phyloP scores from a whole-genome alignment of 35 echinoderm and acorn worm genomes.

The Apostichopus parvimensis region DNA sequence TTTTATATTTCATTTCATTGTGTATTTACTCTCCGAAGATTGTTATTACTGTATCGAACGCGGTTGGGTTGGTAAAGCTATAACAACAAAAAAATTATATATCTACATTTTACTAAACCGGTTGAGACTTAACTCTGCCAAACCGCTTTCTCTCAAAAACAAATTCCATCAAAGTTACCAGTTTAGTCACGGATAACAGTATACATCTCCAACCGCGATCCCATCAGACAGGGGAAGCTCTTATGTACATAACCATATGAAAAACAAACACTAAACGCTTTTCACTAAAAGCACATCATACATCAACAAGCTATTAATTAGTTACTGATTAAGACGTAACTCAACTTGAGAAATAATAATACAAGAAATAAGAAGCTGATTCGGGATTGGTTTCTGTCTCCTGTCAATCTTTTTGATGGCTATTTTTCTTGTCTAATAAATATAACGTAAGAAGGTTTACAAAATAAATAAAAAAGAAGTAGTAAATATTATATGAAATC shows the following conservation, averaged over 20 bases:
- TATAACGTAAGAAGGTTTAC: background rate
- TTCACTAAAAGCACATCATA: conserved; percentile 6
- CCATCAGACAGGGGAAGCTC: background rate
- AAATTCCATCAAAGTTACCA: no score
- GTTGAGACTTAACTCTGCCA: no score
- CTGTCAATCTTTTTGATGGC: background rate
- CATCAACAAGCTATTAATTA: conserved; percentile 15
- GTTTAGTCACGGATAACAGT: background rate
- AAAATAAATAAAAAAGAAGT: background rate
- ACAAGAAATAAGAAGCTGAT: no score
- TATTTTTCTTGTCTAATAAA: no score
- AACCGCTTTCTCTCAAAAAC: no score
- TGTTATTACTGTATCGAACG: no score
- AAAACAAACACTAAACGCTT: background rate
- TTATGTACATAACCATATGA: background rate
- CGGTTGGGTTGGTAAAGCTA: no score
- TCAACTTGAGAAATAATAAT: background rate
- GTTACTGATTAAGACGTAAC: background rate
- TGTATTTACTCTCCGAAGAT: no score
- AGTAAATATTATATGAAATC: background rate
- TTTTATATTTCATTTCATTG: no score
- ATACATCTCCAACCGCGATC: background rate
- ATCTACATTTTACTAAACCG: no score
- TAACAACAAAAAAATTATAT: no score
- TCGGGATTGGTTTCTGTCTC: background rate